These are phyloP conservation scores for Pseudotriccus pelzelni DNA, from an alignment of 2,797 vertebrate genomes.

Conservation along the genomic window DNA sequence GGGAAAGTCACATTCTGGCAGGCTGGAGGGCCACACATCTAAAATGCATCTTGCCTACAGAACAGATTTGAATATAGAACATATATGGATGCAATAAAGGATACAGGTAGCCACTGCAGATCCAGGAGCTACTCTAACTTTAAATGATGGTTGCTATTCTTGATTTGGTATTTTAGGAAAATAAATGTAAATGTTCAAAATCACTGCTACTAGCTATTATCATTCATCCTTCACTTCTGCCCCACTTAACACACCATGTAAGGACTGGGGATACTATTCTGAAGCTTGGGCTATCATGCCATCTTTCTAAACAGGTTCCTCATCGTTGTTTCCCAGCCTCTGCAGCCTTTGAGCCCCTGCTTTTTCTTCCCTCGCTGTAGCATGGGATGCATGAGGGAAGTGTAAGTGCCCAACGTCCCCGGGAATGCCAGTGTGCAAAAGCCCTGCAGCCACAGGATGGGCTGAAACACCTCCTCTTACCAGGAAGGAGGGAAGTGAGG, in stretches of 20 bases:
- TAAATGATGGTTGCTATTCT: neutral
- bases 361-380: neutral
- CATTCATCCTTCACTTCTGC: neutral
- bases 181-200: neutral
- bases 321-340: neutral
- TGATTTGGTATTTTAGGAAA: neutral
- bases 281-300: fast-evolving
- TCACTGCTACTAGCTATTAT: neutral
- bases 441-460: neutral
- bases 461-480: neutral
- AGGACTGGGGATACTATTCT: fast-evolving
- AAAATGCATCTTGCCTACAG: neutral
- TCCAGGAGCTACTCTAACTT: neutral
- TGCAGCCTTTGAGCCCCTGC: neutral
- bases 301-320: fast-evolving
- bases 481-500: neutral
- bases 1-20: neutral
- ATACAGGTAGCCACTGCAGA: neutral
- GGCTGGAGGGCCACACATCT: neutral
- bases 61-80: neutral
- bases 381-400: fast-evolving
- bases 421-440: neutral
- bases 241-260: neutral
- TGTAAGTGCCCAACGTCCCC: neutral
- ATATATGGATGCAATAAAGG: neutral